Base-by-base conservation (phyloP, 2,797 vertebrate species). In the Discoglossus pictus region DNA sequence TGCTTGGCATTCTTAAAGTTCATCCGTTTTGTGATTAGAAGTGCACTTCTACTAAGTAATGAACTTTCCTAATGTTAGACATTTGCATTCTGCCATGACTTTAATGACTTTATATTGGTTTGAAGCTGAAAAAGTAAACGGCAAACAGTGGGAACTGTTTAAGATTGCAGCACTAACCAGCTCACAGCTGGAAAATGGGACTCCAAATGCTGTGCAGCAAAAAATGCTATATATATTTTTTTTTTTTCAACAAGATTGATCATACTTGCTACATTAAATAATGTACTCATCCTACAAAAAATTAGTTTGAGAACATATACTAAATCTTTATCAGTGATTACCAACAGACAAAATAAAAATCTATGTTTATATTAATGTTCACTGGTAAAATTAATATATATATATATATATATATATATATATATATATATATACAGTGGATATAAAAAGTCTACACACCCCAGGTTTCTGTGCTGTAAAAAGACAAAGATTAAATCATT, bases 21-120 rank as follows among this genome's bases (percentile, higher is more conserved):
- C 38, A 62, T 61, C 50, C n/a, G 40, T 23, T 50, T 62, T 55
- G 50, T 69, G 59, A 54, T 61, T 42, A 38, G 40, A 61, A 55
- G 56, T 61, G 48, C 47, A 54, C 50, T 43, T 60, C 55, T 58
- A 20, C 64, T 27, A 67, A 51, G 54, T 59, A 68, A 68, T 68
- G 58, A 69, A 53, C 58, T 69, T 61, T 69, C 27, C 17, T 53
- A 61, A 53, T 54, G 56, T 40, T 62, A 34, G 35, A 55, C 36
- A 69, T 69, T 62, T 40, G 50, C 59, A 69, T 69, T 62, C 36
- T 24, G 24, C 39, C 40, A 56, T 55, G 23, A 59, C 40, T 59
- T 43, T 43, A 59, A 59, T 31, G 59, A 69, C 42, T 55, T 68
- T 24, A 35, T 60, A 42, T 68, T 53, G 34, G 58, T 48, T 48